Conservation (phyloP, 2,113 vertebrate species). For the Sturnus vulgaris region DNA sequence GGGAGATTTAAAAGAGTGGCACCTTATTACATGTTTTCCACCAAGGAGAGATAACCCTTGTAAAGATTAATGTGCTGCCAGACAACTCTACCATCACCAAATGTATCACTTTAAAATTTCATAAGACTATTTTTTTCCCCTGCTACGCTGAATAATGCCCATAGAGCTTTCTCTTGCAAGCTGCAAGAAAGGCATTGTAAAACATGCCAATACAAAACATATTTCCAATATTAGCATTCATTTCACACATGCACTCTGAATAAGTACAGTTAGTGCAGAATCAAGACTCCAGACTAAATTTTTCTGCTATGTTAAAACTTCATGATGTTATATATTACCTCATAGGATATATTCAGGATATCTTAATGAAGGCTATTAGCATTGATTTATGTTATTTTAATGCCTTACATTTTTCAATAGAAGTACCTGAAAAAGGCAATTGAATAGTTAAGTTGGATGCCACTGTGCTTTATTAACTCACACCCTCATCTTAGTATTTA, state of each 20-base stretch:
- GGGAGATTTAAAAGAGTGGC: conserved; percentile 1
- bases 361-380: neutral
- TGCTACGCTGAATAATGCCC: neutral
- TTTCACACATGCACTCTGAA: neutral
- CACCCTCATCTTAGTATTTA: neutral
- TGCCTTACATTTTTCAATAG: neutral
- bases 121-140: neutral
- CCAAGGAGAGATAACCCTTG: conserved; percentile 9
- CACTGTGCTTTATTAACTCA: neutral
- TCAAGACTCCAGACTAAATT: neutral
- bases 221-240: conserved; percentile 5
- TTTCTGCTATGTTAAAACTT: neutral
- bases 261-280: neutral
- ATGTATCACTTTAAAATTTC: conserved; percentile 34
- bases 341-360: neutral
- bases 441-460: neutral
- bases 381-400: neutral
- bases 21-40: neutral
- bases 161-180: neutral
- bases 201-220: neutral
- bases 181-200: neutral
- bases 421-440: neutral
- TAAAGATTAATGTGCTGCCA: conserved; percentile 43
- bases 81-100: neutral
- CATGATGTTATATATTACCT: neutral